Conservation (phyloP, 2,113 vertebrate genomes). For the Archilochus colubris region DNA sequence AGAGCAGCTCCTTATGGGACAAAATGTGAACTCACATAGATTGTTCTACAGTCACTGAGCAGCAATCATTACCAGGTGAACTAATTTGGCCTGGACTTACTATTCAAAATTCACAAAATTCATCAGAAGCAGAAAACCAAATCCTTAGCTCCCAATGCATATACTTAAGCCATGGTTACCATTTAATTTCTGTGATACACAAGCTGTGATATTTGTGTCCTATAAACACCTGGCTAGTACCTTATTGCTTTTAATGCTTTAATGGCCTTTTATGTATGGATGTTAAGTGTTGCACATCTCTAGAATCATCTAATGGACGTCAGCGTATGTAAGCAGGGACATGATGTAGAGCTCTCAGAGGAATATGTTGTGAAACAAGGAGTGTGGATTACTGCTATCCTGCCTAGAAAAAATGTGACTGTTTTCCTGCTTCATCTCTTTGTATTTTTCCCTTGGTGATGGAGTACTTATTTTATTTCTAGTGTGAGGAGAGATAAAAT, state of each 20-base stretch:
- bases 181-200: neutral
- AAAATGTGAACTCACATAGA: neutral
- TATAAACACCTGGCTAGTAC: neutral
- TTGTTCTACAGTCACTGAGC: neutral
- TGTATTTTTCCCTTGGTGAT: neutral
- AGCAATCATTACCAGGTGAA: neutral
- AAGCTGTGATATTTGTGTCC: neutral
- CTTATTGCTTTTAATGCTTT: neutral
- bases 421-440: neutral
- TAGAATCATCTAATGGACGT: neutral
- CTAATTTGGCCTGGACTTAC: neutral
- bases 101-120: neutral
- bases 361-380: neutral
- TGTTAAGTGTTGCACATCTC: neutral
- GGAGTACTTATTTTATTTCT: neutral
- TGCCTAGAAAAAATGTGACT: neutral
- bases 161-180: neutral
- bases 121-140: neutral
- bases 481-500: neutral
- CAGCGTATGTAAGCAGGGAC: neutral
- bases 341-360: neutral
- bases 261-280: neutral
- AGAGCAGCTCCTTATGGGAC: neutral
- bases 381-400: neutral
- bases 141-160: neutral